Percentiles rank a stretch among this genome's conserved stretches.
Evolutionary conservation across 2,797 vertebrate genomes (phyloP).

Genomic region (Hoplostethus mediterraneus): DNA sequence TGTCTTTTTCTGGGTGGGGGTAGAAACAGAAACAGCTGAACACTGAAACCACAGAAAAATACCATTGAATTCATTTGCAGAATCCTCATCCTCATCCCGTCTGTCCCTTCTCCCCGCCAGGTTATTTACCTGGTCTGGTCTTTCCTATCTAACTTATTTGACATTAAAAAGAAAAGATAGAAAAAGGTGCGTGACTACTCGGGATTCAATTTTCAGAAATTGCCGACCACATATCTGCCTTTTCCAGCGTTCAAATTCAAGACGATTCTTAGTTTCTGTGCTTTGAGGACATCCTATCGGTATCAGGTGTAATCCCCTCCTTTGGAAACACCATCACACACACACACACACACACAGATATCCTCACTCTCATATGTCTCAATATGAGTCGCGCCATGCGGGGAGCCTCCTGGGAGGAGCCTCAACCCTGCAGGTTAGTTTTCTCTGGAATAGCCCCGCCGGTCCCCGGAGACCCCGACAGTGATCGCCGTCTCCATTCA

Average conservation of each 20-base stretch:
- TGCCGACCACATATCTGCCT: not conserved
- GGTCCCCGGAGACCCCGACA: constrained; percentile 40
- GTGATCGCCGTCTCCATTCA: constrained; percentile 47
- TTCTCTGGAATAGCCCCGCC: constrained; percentile 30
- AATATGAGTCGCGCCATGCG: constrained; percentile 26
- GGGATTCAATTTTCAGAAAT: not conserved
- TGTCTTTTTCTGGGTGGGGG: no score
- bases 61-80: no score
- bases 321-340: not conserved
- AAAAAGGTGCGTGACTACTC: not conserved
- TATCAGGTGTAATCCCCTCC: constrained; percentile 7
- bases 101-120: no score
- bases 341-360: not conserved
- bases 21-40: no score
- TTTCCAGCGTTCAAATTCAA: not conserved
- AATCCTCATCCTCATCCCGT: no score
- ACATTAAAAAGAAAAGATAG: not conserved
- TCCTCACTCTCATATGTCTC: not conserved
- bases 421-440: constrained; percentile 23
- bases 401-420: constrained; percentile 28
- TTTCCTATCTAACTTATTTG: not conserved
- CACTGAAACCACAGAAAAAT: no score
- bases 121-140: not conserved
- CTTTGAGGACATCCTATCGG: not conserved
- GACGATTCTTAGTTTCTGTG: not conserved